A percentile compares a stretch with the other conserved stretches of the same genome.
Evolutionary conservation across 2,113 vertebrate genomes (phyloP).

Genomic region (Raphicerus campestris): DNA sequence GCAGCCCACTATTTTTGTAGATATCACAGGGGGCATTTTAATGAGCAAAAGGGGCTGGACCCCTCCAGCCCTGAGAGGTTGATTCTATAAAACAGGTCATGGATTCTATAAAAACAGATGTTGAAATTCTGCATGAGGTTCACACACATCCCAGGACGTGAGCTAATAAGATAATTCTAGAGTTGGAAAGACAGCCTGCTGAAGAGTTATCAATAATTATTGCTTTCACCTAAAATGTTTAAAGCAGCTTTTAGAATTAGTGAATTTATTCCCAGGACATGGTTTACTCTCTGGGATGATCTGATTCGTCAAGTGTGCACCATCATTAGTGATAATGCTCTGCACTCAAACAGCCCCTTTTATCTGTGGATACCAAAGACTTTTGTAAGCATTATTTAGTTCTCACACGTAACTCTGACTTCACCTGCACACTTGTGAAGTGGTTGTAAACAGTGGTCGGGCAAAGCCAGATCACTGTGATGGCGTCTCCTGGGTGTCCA

Average conservation of each 20-base stretch:
- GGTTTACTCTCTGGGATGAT: background rate
- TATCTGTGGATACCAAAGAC: conserved; percentile 2
- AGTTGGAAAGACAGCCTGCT: background rate
- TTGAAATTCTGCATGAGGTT: background rate
- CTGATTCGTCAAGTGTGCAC: background rate
- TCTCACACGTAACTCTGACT: background rate
- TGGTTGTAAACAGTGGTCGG: background rate
- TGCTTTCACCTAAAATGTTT: background rate
- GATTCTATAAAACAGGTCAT: background rate
- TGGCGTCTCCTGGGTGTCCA: background rate
- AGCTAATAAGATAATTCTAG: background rate
- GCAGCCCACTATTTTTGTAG: background rate
- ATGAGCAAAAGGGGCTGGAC: background rate
- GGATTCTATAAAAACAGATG: background rate
- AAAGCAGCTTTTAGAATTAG: background rate
- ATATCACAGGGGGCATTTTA: background rate
- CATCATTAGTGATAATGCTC: background rate
- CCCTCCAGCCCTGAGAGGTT: background rate
- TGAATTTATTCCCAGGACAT: background rate
- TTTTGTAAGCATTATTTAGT: background rate
- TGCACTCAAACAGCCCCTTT: background rate
- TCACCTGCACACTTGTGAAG: background rate
- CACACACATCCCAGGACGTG: background rate
- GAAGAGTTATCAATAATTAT: background rate
- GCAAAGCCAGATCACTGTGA: background rate